These are phyloP conservation scores for Empidonax alnorum DNA, from an alignment of 2,113 vertebrate genomes.

Conservation along the genomic window DNA sequence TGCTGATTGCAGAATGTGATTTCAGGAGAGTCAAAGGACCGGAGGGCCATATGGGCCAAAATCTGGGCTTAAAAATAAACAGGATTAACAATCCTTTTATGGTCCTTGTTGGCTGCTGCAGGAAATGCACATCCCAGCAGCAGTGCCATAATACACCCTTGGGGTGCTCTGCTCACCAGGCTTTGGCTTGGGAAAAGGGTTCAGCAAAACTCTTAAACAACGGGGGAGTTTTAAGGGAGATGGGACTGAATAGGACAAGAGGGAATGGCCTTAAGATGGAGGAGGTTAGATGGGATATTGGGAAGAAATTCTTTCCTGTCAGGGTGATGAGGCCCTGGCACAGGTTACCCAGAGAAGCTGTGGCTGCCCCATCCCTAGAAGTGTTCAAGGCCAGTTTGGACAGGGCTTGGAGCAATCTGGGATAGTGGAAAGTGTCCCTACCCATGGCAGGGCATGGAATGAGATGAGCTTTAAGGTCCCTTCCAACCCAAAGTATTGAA, in stretches of 20 bases:
- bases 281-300: background rate
- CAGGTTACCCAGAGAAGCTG: background rate
- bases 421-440: background rate
- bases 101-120: background rate
- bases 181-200: background rate
- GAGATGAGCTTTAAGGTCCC: rapidly evolving
- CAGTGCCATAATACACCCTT: background rate
- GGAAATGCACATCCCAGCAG: background rate
- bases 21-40: background rate
- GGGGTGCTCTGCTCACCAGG: background rate
- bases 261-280: background rate
- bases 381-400: background rate
- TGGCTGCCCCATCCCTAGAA: background rate
- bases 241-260: background rate
- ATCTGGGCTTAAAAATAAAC: background rate
- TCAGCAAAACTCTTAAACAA: background rate
- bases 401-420: background rate
- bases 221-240: background rate
- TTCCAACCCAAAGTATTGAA: background rate
- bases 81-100: background rate
- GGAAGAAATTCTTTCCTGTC: background rate
- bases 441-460: background rate
- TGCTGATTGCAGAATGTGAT: background rate
- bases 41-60: background rate
- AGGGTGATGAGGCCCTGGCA: background rate